phyloP scores from a whole-genome alignment of 2,888 invertebrate species.

The Plebejus melissa region DNA sequence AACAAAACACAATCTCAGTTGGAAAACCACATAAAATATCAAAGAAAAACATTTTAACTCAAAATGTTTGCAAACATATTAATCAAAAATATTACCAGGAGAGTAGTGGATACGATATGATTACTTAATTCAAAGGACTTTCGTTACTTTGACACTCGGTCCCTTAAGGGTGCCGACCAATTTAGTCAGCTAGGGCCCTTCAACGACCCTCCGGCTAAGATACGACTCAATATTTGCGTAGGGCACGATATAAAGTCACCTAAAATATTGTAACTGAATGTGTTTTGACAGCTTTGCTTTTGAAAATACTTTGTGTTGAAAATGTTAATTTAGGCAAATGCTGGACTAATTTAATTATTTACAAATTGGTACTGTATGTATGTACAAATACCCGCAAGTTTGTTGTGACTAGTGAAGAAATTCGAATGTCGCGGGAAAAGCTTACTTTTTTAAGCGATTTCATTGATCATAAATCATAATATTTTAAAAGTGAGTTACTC shows the following conservation, averaged over 20 bases:
- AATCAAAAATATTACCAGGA: background rate
- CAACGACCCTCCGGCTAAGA: slow-evolving; percentile 11
- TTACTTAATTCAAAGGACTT: slow-evolving; percentile 24
- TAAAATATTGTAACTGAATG: background rate
- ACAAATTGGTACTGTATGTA: background rate
- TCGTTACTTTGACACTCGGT: slow-evolving; percentile 14
- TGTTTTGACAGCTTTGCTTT: background rate
- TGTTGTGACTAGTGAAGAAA: too few species aligned
- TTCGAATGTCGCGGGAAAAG: too few species aligned
- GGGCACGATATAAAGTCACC: background rate
- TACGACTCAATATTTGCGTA: slow-evolving; percentile 15
- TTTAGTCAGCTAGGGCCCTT: slow-evolving; percentile 10
- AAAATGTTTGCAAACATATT: background rate
- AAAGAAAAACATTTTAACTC: background rate
- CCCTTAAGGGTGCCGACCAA: slow-evolving; percentile 10
- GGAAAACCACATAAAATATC: background rate
- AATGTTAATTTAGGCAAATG: background rate
- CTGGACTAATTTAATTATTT: background rate
- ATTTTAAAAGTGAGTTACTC: too few species aligned
- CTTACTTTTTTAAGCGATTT: too few species aligned
- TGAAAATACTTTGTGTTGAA: background rate
- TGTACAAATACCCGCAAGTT: background rate
- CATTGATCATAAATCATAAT: too few species aligned
- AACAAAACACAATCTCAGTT: background rate
- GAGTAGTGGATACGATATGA: slow-evolving; percentile 19